Base-by-base conservation (phyloP, 30 jellyfish, hydroid and myxozoan genomes). In the Aurelia sp. region DNA sequence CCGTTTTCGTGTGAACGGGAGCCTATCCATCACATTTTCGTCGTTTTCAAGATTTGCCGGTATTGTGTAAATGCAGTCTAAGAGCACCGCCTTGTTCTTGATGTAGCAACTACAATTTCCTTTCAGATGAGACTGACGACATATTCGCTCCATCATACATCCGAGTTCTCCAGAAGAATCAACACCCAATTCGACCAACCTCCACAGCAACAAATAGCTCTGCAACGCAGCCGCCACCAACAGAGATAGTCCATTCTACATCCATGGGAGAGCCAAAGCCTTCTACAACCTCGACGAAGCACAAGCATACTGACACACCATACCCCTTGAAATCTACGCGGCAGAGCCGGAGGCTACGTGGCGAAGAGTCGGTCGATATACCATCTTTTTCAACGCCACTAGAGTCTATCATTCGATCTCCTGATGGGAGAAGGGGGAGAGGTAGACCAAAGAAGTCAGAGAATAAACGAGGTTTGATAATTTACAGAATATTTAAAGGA, bases 111-210 rank as follows among this genome's bases (percentile, higher is more conserved):
- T 1, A 27, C 3, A 38, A 4, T 4, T 38, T 38, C 53, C 17
- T 33, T 15, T 13, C 13, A 86, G 96, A 77, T 67, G 96, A 86
- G 50, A 22, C 86, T 68, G 88, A 77, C 22, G 90, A 76, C 38
- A 67, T 86, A 4, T 72, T 72, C 22, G 96, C 96, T 0, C 96
- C 96, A 4, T 76, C 90, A 22, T 86, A 86, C 81, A 77, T 86
- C 20, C 96, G 96, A 33, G 87, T 76, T 12, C 86, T 86, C 44
- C 90, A 86, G 55, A 86, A 86, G 65, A 86, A 86, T 74, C 35
- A 74, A 11, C 72, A 13, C 20, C 90, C 96, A 8, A 18, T 76
- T 15, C 87, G 96, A 12, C 59, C 96, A 7, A 20, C 96, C 75
- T 5, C 60, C 33, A 17, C 96, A 15, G 72, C 63, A 4, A 65